These are phyloP conservation scores for Hyppa rectilinea DNA, from an alignment of 2,888 invertebrate species.

Conservation along the genomic window DNA sequence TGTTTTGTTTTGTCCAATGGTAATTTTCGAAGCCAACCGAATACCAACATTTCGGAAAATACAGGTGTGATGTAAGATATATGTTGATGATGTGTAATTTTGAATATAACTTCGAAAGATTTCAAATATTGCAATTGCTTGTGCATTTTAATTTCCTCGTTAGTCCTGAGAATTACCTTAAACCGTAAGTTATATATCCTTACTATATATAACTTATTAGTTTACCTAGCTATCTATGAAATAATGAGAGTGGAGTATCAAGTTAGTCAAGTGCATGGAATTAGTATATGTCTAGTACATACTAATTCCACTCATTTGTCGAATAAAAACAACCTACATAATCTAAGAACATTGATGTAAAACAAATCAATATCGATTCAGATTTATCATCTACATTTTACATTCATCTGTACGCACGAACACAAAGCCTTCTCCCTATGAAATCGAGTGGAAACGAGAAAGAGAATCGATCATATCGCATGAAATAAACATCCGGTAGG, in stretches of 20 bases:
- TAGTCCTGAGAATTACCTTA: not conserved
- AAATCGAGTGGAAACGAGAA: slow-evolving; percentile 47
- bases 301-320: too few species aligned
- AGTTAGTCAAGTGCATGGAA: too few species aligned
- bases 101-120: too few species aligned
- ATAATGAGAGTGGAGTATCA: not conserved
- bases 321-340: not conserved
- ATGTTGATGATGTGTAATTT: too few species aligned
- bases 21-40: too few species aligned
- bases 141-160: not conserved
- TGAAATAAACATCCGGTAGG: slow-evolving; percentile 44
- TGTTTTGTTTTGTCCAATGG: not conserved
- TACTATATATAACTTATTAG: too few species aligned
- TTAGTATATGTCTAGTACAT: too few species aligned
- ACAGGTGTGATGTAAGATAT: too few species aligned
- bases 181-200: too few species aligned
- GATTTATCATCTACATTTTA: slow-evolving; percentile 13
- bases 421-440: slow-evolving; percentile 29
- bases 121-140: too few species aligned
- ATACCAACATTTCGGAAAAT: too few species aligned
- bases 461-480: slow-evolving; percentile 41
- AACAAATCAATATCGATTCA: not conserved
- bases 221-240: not conserved
- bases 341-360: not conserved
- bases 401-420: slow-evolving; percentile 25